Evolutionary conservation across 2,888 invertebrate species (phyloP), one percentile per base, ranked within the genome.

Genomic region (Hypomecis punctinalis): DNA sequence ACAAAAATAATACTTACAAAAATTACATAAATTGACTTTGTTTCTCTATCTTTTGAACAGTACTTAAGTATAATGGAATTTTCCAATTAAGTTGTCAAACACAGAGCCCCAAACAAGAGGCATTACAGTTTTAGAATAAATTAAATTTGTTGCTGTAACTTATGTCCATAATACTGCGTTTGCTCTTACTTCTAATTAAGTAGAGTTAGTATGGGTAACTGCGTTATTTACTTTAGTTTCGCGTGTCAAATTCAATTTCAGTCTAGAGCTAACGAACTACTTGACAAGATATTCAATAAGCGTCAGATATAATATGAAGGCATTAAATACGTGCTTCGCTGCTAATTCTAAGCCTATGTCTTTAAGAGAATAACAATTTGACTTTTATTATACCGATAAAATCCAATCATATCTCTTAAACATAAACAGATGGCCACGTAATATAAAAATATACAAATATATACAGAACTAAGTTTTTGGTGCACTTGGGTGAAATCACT

Each of bases 31-130:
- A 54, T 43, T 54, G 35, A n/a, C 42, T 54, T 36, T 43, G 54
- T 54, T 53, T 53, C 40, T 53, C 35, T 54, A 43, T 54, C 35
- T 54, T 6, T 51, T 13, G 13, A 2, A 33, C 8, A 10, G 8
- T 8, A 42, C 3, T 5, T 13, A 51, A 6, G 36, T 10, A 40
- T 54, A 54, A 54, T 45, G 35, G 54, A 54, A 54, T 43, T 43
- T 54, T 13, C 35, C 54, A 54, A 54, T 43, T 54, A 54, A 3
- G 35, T 35, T 43, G 54, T 54, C 54, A 54, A 54, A 36, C 43
- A 11, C 54, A 54, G 11, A 54, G 52, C 52, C 33, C 52, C 54
- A 53, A 42, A 53, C 33, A 40, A 10, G 10, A 5, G 36, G 54
- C 9, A 43, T 43, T 43, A 54, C 42, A 54, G 43, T 54, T 54